A percentile compares a stretch with the other conserved stretches of the same genome.
These are phyloP conservation scores for Brassicogethes aeneus DNA, from an alignment of 2,888 invertebrate species.

Conservation along the genomic window DNA sequence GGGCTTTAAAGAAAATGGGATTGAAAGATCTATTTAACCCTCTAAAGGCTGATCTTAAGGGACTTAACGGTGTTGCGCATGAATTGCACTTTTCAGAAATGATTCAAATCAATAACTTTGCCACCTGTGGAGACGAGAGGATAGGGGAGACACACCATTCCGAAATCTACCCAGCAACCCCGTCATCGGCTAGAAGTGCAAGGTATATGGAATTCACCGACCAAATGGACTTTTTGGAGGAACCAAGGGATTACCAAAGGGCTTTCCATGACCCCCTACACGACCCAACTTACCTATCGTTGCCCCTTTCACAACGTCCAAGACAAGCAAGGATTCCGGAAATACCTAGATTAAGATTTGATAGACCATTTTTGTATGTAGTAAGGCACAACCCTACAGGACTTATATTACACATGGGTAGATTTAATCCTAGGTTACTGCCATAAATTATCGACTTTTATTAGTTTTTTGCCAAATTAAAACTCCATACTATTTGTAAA, in stretches of 20 bases:
- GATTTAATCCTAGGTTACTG: conserved; percentile 76
- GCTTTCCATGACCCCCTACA: conserved; percentile 59
- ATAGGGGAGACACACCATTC: conserved; percentile 68
- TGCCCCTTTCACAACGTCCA: conserved; percentile 61
- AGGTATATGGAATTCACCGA: conserved; percentile 1
- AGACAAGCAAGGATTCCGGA: conserved; percentile 64
- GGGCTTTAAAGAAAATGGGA: conserved; percentile 71
- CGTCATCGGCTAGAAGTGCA: conserved; percentile 26
- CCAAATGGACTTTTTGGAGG: conserved; percentile 22
- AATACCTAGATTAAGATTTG: conserved; percentile 67
- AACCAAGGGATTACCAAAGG: conserved; percentile 56
- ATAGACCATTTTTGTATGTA: conserved; percentile 81
- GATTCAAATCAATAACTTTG: conserved; percentile 75
- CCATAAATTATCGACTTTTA: conserved; percentile 44
- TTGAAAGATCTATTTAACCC: conserved; percentile 69
- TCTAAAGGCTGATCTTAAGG: conserved; percentile 70
- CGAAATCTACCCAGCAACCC: conserved; percentile 70
- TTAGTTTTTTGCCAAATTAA: conserved; percentile 9
- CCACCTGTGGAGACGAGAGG: conserved; percentile 68
- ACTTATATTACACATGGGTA: conserved; percentile 78
- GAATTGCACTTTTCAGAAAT: conserved; percentile 78
- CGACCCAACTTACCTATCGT: conserved; percentile 44
- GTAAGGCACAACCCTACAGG: conserved; percentile 89
- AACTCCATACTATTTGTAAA: conserved; percentile 8
- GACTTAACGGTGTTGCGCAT: conserved; percentile 69